Base-by-base conservation (phyloP, 2,113 vertebrate genomes). In the Catharus bicknelli region DNA sequence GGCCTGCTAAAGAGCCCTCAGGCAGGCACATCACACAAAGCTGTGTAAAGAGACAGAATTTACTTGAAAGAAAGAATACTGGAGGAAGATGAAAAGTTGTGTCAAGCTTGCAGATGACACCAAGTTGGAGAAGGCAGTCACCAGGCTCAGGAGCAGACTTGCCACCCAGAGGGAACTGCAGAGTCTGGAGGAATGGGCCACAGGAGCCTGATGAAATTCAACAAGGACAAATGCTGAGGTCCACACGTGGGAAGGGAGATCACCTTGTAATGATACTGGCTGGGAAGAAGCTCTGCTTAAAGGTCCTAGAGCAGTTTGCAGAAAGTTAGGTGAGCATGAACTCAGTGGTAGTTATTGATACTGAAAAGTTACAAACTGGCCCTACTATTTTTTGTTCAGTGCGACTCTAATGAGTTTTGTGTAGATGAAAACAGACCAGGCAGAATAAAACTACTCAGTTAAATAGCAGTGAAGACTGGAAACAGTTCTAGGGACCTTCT, bases 181-280 rank as follows among this genome's bases (percentile, higher is more conserved):
- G 6, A 43, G 27, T 18, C 30, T 38, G 38, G 17, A 87, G 7
- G 10, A 81, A 62, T 30, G 40, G 34, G 22, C 21, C 30, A n/a
- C 13, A 30, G 13, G 4, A 9, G 1, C 13, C 27, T 48, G 21
- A 54, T 23, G n/a, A 54, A 42, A 67, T 54, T 62, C 34, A 29
- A 3, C 80, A 64, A 48, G 42, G 27, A 47, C 13, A 43, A 42
- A 73, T 53, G 13, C 17, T 32, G n/a, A 59, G 58, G 29, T 5
- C 27, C n/a, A 45, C 15, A 18, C 6, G 4, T 7, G 5, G 25
- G 23, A 84, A 57, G 16, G 19, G 16, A 72, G 16, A 79, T 25
- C 6, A 9, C 48, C 5, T 78, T 30, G 15, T 23, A 50, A 32
- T 11, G 9, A 4, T 23, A 29, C 0, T 2, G 3, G 1, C 8